Conservation (phyloP, 2,797 vertebrate species). For the Poeciliopsis turneri region DNA sequence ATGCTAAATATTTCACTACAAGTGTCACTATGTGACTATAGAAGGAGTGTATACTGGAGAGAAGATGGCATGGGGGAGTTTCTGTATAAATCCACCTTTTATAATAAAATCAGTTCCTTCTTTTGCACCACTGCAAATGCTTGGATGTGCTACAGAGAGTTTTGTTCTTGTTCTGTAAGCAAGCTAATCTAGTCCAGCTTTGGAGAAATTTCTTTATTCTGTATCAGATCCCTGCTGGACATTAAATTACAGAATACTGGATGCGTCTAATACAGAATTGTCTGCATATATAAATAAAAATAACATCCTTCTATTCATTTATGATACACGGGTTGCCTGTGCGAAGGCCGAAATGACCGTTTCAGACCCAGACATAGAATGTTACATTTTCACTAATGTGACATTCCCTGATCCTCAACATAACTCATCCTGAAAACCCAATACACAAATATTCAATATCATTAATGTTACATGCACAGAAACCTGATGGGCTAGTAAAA, state of each 20-base stretch:
- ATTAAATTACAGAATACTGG: constrained; percentile 40
- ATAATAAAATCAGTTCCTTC: constrained; percentile 33
- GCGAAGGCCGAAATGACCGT: not conserved
- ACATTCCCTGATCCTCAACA: not conserved
- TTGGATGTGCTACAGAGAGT: not conserved
- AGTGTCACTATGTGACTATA: constrained; percentile 63
- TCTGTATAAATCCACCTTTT: constrained; percentile 26
- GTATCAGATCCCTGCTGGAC: constrained; percentile 29
- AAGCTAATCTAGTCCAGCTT: not conserved
- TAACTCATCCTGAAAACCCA: constrained; percentile 4
- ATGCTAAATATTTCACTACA: constrained; percentile 15
- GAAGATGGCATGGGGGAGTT: not conserved
- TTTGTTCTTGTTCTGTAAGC: not conserved
- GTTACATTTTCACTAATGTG: too few relatives aligned
- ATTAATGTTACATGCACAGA: constrained; percentile 46
- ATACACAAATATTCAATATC: constrained; percentile 26
- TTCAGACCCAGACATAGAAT: too few relatives aligned
- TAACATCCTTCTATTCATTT: constrained; percentile 58
- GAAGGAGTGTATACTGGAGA: not conserved
- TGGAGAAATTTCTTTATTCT: constrained; percentile 71
- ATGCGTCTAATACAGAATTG: constrained; percentile 55
- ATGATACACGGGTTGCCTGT: constrained; percentile 55
- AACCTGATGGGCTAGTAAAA: constrained; percentile 42
- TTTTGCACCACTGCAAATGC: not conserved
- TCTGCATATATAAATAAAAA: constrained; percentile 73